These are phyloP conservation scores for Tenualosa thibaudeaui DNA, from an alignment of 2,797 vertebrate species.

Conservation along the genomic window DNA sequence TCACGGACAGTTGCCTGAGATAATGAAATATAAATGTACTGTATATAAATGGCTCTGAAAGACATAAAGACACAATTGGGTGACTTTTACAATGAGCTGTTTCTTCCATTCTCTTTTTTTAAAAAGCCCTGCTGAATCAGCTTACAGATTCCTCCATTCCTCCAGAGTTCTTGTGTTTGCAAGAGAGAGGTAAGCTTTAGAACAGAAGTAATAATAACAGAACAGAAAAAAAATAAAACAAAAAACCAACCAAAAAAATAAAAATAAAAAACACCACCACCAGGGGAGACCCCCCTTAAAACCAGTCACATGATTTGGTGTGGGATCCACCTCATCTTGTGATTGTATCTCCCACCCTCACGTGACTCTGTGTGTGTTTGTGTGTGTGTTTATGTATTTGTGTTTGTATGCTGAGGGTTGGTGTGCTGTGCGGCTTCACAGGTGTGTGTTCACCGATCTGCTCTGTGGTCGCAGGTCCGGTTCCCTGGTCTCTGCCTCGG, in stretches of 20 bases:
- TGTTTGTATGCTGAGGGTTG: too few species aligned
- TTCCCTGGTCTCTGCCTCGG: conserved; percentile 25
- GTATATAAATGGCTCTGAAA: background rate
- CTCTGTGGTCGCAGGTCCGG: conserved; percentile 26
- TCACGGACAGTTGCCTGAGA: background rate
- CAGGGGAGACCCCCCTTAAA: background rate
- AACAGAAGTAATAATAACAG: background rate
- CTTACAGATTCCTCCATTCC: too few species aligned
- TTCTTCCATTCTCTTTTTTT: background rate
- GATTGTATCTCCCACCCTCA: background rate
- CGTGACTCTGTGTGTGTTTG: background rate
- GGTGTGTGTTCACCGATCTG: background rate
- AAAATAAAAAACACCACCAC: background rate
- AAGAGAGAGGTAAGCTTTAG: background rate
- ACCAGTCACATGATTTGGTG: background rate
- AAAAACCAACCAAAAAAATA: background rate
- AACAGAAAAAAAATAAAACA: background rate
- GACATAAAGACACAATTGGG: background rate
- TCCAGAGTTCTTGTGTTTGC: background rate
- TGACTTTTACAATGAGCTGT: background rate
- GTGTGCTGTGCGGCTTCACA: background rate
- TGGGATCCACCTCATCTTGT: background rate
- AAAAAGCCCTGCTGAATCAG: background rate
- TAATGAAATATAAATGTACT: background rate
- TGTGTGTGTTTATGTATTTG: too few species aligned